A percentile compares a stretch with the other conserved stretches of the same genome.
Conservation (phyloP, 2,888 invertebrate genomes). For the Amiota minor region DNA sequence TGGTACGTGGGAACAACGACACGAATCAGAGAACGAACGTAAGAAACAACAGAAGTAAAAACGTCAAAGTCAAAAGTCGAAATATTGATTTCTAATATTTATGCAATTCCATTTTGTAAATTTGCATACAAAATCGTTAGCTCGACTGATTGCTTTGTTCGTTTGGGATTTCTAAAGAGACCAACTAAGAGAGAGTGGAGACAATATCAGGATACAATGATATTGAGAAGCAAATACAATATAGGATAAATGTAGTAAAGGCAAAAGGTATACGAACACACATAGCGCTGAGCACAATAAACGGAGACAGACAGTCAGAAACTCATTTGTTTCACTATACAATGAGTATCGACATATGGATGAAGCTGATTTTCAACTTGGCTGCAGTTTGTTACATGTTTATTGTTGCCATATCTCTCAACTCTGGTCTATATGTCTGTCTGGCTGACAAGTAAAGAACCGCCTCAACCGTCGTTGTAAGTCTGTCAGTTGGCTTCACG, state of each 20-base stretch:
- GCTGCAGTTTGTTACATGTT: background rate
- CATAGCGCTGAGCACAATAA: background rate
- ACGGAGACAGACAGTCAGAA: slow-evolving; percentile 12
- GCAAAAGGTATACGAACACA: slow-evolving; percentile 16
- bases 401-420: background rate
- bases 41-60: slow-evolving; percentile 1
- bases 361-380: slow-evolving; percentile 32
- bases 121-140: slow-evolving; percentile 63
- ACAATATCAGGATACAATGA: no score
- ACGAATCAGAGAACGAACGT: background rate
- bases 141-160: slow-evolving; percentile 62
- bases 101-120: slow-evolving; percentile 67
- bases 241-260: no score
- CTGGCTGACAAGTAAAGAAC: background rate
- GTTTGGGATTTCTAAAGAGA: slow-evolving; percentile 59
- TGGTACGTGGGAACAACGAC: background rate
- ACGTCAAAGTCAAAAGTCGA: slow-evolving; percentile 27
- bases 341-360: slow-evolving; percentile 50
- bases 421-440: background rate
- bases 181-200: background rate
- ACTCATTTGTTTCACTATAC: slow-evolving; percentile 51
- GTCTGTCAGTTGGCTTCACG: no score
- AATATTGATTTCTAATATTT: slow-evolving; percentile 69
- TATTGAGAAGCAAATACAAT: no score
- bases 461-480: no score